Conservation (phyloP, 2,797 vertebrate species). For the Karalla daura region DNA sequence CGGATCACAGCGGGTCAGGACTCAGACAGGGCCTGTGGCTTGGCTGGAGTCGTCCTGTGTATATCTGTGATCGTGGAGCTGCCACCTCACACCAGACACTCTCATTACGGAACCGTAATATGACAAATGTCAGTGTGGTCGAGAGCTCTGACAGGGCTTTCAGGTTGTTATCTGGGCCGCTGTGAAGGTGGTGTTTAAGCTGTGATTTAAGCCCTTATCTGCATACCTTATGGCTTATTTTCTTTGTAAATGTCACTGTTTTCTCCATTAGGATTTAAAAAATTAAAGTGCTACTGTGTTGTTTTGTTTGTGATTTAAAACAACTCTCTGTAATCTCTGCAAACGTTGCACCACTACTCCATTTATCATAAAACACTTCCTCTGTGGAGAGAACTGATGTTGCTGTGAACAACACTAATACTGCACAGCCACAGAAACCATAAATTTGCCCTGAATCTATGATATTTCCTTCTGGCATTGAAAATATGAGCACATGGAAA, state of each 20-base stretch:
- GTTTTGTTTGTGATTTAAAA: slow-evolving; percentile 24
- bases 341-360: slow-evolving; percentile 29
- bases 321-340: slow-evolving; percentile 15
- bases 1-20: slow-evolving; percentile 75
- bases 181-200: slow-evolving; percentile 8
- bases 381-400: slow-evolving; percentile 34
- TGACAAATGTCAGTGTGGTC: slow-evolving; percentile 68
- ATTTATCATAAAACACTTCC: slow-evolving; percentile 34
- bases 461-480: slow-evolving; percentile 57
- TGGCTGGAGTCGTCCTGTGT: slow-evolving; percentile 63
- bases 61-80: slow-evolving; percentile 69
- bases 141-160: slow-evolving; percentile 47
- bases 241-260: neutral
- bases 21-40: slow-evolving; percentile 77
- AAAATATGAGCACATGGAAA: slow-evolving; percentile 58
- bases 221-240: neutral
- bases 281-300: neutral
- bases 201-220: slow-evolving; percentile 10
- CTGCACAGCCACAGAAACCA: slow-evolving; percentile 45
- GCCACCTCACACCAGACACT: slow-evolving; percentile 56
- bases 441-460: slow-evolving; percentile 49
- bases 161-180: slow-evolving; percentile 11
- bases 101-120: slow-evolving; percentile 64
- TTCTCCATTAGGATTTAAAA: neutral
- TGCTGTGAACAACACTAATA: slow-evolving; percentile 28